These are phyloP conservation scores for Drosophila albomicans DNA, from an alignment of 1,140 invertebrate genomes.

Conservation along the genomic window DNA sequence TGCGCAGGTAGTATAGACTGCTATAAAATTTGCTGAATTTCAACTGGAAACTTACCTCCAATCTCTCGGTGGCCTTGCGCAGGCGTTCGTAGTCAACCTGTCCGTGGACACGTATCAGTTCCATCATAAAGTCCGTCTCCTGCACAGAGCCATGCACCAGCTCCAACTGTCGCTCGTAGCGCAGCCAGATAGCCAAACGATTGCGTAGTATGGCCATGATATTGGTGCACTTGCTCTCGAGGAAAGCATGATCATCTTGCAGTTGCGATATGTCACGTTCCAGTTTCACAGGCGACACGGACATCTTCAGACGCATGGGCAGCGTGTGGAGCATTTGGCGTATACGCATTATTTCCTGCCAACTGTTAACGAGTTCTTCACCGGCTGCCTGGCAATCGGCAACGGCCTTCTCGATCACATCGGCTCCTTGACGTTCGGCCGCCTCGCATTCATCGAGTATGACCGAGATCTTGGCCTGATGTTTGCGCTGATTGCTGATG, in stretches of 20 bases:
- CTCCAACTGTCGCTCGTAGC: slow-evolving; percentile 91
- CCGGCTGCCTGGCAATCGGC: slow-evolving; percentile 88
- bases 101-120: slow-evolving; percentile 91
- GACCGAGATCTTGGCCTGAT: slow-evolving; percentile 88
- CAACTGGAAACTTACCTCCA: slow-evolving; percentile 88
- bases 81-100: slow-evolving; percentile 92
- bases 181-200: slow-evolving; percentile 89
- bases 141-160: slow-evolving; percentile 91
- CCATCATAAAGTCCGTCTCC: slow-evolving; percentile 94
- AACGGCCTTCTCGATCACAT: slow-evolving; percentile 89
- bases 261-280: slow-evolving; percentile 91
- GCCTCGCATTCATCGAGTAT: slow-evolving; percentile 90
- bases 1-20: not conserved
- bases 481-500: slow-evolving; percentile 88
- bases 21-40: not conserved
- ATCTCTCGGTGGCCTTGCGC: slow-evolving; percentile 91
- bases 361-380: slow-evolving; percentile 88
- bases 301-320: slow-evolving; percentile 89
- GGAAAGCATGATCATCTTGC: slow-evolving; percentile 89
- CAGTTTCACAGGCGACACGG: slow-evolving; percentile 90
- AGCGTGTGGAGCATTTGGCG: slow-evolving; percentile 91
- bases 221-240: slow-evolving; percentile 89
- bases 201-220: slow-evolving; percentile 88
- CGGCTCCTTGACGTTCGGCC: slow-evolving; percentile 89
- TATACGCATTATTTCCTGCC: slow-evolving; percentile 91